Evolutionary conservation across 2,797 vertebrate genomes (phyloP).

Genomic region (Psittacula derbiana): DNA sequence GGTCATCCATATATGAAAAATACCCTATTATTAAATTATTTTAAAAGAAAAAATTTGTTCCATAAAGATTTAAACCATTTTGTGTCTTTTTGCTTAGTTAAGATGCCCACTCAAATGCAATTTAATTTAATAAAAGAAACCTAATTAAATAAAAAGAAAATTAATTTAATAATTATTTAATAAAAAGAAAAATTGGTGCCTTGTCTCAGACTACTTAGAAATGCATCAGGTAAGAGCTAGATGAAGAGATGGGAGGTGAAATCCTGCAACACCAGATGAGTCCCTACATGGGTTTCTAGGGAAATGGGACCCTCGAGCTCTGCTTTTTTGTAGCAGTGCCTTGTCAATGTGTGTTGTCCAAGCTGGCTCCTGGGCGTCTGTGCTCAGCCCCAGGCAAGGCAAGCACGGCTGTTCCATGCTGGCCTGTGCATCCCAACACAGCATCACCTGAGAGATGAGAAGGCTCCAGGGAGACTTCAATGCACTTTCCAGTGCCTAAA

Average conservation of each 20-base stretch:
- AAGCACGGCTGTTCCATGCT: not conserved
- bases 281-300: not conserved
- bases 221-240: not conserved
- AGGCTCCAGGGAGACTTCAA: not conserved
- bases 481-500: not conserved
- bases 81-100: rapidly evolving
- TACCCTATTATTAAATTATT: not conserved
- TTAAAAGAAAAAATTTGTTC: not conserved
- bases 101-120: not conserved
- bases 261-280: not conserved
- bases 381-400: not conserved
- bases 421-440: rapidly evolving
- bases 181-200: not conserved
- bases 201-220: not conserved
- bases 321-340: rapidly evolving
- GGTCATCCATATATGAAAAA: not conserved
- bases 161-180: rapidly evolving
- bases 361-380: not conserved
- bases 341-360: not conserved
- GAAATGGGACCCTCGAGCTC: not conserved
- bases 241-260: not conserved
- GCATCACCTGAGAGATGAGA: not conserved
- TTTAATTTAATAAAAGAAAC: rapidly evolving
- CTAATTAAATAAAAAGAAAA: not conserved
- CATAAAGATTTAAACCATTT: not conserved